phyloP scores from a whole-genome alignment of 2,888 invertebrate genomes.

The Tetheella fluctuosa region DNA sequence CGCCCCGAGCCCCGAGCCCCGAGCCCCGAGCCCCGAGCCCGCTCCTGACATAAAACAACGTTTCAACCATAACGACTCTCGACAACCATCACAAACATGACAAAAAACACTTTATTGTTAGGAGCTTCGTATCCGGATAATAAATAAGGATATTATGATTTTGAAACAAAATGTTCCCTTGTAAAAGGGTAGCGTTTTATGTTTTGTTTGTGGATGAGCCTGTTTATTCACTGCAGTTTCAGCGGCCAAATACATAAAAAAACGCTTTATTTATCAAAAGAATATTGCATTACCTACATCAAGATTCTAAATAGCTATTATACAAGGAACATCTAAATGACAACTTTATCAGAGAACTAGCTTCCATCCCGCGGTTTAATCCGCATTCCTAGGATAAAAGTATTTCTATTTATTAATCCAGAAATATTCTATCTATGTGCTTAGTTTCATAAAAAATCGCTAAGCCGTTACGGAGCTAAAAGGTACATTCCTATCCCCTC shows the following conservation, averaged over 20 bases:
- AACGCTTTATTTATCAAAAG: no score
- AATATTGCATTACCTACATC: no score
- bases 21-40: background rate
- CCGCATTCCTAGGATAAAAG: no score
- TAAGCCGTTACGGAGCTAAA: no score
- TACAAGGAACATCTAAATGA: no score
- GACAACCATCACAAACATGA: constrained; percentile 11
- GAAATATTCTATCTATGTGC: no score
- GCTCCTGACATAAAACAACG: constrained; percentile 7
- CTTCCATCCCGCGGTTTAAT: no score
- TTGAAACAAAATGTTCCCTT: constrained; percentile 5
- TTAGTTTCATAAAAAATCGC: no score
- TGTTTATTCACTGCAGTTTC: background rate
- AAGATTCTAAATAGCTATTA: no score
- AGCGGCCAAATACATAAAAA: background rate
- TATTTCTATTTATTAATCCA: no score
- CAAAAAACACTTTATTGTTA: constrained; percentile 11
- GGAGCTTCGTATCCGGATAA: constrained; percentile 9
- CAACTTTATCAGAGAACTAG: no score
- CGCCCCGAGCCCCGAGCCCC: background rate
- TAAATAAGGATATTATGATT: constrained; percentile 11
- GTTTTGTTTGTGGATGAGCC: background rate
- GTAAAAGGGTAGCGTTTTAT: constrained; percentile 10
- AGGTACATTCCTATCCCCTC: no score
- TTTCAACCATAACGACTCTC: background rate